Percentiles rank a stretch among this genome's conserved stretches.
Evolutionary conservation across 2,797 vertebrate genomes (phyloP).

Genomic region (Onychomys arenicola): DNA sequence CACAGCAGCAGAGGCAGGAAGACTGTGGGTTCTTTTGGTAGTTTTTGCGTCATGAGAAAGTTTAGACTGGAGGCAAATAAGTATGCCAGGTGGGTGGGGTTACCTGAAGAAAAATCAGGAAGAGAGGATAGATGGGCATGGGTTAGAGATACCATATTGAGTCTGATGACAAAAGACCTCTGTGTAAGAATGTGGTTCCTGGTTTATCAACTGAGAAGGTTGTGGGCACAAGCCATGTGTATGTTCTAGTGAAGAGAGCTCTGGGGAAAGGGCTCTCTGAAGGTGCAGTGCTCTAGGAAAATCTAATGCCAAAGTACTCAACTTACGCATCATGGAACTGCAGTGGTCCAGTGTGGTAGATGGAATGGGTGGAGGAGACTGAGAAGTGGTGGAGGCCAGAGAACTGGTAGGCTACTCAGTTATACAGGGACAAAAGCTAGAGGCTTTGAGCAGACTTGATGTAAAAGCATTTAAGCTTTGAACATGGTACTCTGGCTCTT

Average conservation of each 20-base stretch:
- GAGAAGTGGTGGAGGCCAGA: not conserved
- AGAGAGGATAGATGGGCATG: not conserved
- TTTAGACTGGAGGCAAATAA: not conserved
- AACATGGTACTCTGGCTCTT: not conserved
- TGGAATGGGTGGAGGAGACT: not conserved
- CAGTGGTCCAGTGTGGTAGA: not conserved
- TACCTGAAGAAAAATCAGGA: not conserved
- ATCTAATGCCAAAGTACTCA: not conserved
- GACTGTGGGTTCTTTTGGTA: not conserved
- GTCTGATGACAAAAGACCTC: not conserved
- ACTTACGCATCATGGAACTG: accelerated
- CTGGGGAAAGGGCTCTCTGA: not conserved
- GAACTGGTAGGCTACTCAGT: not conserved
- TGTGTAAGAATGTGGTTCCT: not conserved
- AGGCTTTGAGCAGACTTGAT: not conserved
- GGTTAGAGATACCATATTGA: not conserved
- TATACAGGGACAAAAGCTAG: accelerated
- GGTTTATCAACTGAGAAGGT: not conserved
- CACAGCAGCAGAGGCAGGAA: not conserved
- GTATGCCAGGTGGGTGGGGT: not conserved
- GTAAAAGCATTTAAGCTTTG: not conserved
- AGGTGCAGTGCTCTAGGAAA: not conserved
- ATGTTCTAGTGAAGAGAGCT: not conserved
- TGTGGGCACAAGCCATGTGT: accelerated
- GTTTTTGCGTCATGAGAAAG: not conserved